phyloP scores from a whole-genome alignment of 2,797 vertebrate genomes.

The Poecilia picta region DNA sequence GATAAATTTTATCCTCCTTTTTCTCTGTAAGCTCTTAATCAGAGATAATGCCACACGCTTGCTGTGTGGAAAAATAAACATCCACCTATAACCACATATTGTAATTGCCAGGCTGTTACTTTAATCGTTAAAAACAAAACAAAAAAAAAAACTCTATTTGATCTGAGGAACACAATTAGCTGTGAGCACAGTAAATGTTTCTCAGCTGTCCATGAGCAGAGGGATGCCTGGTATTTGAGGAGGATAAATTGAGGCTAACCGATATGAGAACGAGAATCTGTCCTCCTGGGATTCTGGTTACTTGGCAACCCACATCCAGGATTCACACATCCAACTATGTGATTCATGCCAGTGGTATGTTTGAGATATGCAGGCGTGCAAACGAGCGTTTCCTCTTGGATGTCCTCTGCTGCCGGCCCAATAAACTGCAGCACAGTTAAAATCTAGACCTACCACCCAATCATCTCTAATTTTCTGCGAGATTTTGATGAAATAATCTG shows the following conservation, averaged over 20 bases:
- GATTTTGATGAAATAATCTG: slow-evolving; percentile 6
- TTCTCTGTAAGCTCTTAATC: slow-evolving; percentile 50
- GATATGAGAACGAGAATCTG: slow-evolving; percentile 62
- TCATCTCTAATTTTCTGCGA: slow-evolving; percentile 5
- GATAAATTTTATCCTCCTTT: slow-evolving; percentile 41
- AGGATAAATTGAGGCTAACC: slow-evolving; percentile 61
- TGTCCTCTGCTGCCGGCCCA: slow-evolving; percentile 61
- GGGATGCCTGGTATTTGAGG: slow-evolving; percentile 25
- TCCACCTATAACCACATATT: slow-evolving; percentile 41
- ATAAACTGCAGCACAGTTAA: slow-evolving; percentile 36
- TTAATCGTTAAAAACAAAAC: not conserved
- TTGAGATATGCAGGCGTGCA: slow-evolving; percentile 40
- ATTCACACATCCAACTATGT: slow-evolving; percentile 73
- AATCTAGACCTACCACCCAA: slow-evolving; percentile 32
- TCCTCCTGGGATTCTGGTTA: slow-evolving; percentile 77
- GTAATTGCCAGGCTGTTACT: slow-evolving; percentile 32
- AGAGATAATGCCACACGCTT: slow-evolving; percentile 40
- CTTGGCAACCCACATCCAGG: slow-evolving; percentile 79
- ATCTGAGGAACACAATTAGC: slow-evolving; percentile 23
- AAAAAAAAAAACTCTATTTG: not conserved
- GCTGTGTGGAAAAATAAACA: slow-evolving; percentile 38
- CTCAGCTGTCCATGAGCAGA: slow-evolving; percentile 32
- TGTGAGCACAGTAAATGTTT: slow-evolving; percentile 32
- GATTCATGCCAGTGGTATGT: slow-evolving; percentile 60
- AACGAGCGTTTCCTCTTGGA: slow-evolving; percentile 46